A percentile compares a stretch with the other conserved stretches of the same genome.
Evolutionary conservation across 2,888 invertebrate genomes (phyloP).

Genomic region (Thera obeliscata): DNA sequence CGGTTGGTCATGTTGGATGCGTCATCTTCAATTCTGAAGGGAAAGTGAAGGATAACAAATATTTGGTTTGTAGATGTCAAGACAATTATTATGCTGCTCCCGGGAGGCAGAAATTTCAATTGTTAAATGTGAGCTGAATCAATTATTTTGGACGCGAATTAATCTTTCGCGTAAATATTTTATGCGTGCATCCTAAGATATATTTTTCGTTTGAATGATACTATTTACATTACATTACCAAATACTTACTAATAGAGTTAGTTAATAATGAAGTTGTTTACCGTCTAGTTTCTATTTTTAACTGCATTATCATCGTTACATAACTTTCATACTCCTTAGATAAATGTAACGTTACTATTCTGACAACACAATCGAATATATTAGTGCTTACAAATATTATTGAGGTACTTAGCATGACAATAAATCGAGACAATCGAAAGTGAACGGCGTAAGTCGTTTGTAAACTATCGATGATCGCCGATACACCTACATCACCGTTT

Average conservation of each 20-base stretch:
- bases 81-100: slow-evolving; percentile 50
- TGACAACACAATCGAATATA: slow-evolving; percentile 34
- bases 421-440: slow-evolving; percentile 51
- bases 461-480: slow-evolving; percentile 54
- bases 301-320: slow-evolving; percentile 15
- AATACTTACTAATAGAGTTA: too few species aligned
- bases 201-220: too few species aligned
- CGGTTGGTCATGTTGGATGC: slow-evolving; percentile 62
- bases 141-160: slow-evolving; percentile 7
- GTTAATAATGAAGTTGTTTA: background rate
- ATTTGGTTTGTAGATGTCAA: slow-evolving; percentile 66
- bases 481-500: slow-evolving; percentile 57
- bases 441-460: slow-evolving; percentile 53
- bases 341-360: slow-evolving; percentile 20
- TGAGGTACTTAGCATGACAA: slow-evolving; percentile 50
- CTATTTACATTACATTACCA: too few species aligned
- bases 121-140: slow-evolving; percentile 30
- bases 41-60: slow-evolving; percentile 60
- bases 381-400: slow-evolving; percentile 40
- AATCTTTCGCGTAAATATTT: slow-evolving; percentile 8
- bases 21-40: slow-evolving; percentile 58
- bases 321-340: slow-evolving; percentile 14
- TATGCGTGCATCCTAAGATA: background rate
- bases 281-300: background rate
- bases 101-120: slow-evolving; percentile 40